Evolutionary conservation across 2,888 invertebrate genomes (phyloP).

Genomic region (Cepaea hortensis): DNA sequence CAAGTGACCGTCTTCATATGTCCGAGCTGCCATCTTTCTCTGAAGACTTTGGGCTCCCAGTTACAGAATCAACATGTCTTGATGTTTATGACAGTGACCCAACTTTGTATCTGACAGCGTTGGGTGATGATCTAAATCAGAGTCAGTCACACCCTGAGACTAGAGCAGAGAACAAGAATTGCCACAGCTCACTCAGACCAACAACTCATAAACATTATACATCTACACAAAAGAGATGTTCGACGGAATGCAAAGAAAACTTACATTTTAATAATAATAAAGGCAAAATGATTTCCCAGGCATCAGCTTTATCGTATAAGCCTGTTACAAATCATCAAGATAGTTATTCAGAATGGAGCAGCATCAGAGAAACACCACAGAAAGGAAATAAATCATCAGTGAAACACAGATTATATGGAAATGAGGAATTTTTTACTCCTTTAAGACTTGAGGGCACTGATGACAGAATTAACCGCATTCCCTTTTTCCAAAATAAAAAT

Average conservation of each 20-base stretch:
- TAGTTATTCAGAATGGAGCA: neutral
- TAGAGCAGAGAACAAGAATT: neutral
- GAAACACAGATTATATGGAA: neutral
- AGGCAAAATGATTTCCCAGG: neutral
- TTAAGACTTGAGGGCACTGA: neutral
- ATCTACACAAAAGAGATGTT: neutral
- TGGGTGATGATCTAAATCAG: neutral
- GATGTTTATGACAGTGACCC: neutral
- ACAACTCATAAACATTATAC: neutral
- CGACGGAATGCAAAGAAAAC: neutral
- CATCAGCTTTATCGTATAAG: neutral
- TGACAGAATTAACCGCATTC: constrained; percentile 7
- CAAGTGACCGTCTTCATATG: neutral
- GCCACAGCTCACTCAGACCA: no score
- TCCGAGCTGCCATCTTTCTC: constrained; percentile 38
- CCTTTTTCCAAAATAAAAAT: neutral
- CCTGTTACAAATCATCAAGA: constrained; percentile 44
- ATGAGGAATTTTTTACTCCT: neutral
- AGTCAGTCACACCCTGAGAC: neutral
- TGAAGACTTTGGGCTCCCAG: constrained; percentile 59
- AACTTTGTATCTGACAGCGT: constrained; percentile 12
- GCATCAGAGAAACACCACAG: neutral
- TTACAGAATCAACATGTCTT: constrained; percentile 66
- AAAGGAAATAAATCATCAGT: neutral
- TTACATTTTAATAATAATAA: neutral